Percentiles rank a stretch among this genome's conserved stretches.
Evolutionary conservation across 2,888 invertebrate species (phyloP).

Genomic region (Eurois occulta): DNA sequence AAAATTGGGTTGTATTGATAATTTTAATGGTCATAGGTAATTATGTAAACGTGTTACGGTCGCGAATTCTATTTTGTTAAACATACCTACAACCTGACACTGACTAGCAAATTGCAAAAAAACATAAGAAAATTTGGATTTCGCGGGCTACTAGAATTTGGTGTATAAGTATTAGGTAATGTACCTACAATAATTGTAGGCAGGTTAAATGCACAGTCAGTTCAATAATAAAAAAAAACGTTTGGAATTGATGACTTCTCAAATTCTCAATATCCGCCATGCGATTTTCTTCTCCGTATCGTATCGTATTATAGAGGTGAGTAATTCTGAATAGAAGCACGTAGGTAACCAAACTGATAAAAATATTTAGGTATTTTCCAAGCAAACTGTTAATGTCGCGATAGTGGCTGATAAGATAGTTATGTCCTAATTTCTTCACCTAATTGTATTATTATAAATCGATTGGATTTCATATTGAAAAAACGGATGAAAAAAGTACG

Average conservation of each 20-base stretch:
- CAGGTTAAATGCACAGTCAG: neutral
- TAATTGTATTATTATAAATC: slow-evolving; percentile 52
- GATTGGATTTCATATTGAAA: slow-evolving; percentile 25
- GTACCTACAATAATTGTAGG: too few species aligned
- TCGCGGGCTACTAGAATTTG: too few species aligned
- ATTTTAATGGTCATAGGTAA: too few species aligned
- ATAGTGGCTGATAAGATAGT: slow-evolving; percentile 73
- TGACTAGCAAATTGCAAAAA: too few species aligned
- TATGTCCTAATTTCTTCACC: slow-evolving; percentile 66
- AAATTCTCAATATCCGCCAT: neutral
- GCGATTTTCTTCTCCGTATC: slow-evolving; percentile 14
- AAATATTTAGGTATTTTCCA: slow-evolving; percentile 61
- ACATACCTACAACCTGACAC: too few species aligned
- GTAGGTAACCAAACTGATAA: slow-evolving; percentile 47
- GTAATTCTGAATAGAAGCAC: slow-evolving; percentile 1
- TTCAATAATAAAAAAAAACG: neutral
- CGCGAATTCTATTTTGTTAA: too few species aligned
- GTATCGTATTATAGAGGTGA: neutral
- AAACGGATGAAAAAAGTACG: neutral
- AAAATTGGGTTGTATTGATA: too few species aligned
- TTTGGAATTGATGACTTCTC: neutral
- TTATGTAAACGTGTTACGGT: too few species aligned
- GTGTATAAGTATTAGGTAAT: too few species aligned
- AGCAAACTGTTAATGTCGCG: slow-evolving; percentile 60
- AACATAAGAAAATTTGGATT: too few species aligned